Evolutionary conservation across 1,140 invertebrate species (phyloP), one percentile per base, ranked within the genome.

Genomic region (Matsumurasca onukii): DNA sequence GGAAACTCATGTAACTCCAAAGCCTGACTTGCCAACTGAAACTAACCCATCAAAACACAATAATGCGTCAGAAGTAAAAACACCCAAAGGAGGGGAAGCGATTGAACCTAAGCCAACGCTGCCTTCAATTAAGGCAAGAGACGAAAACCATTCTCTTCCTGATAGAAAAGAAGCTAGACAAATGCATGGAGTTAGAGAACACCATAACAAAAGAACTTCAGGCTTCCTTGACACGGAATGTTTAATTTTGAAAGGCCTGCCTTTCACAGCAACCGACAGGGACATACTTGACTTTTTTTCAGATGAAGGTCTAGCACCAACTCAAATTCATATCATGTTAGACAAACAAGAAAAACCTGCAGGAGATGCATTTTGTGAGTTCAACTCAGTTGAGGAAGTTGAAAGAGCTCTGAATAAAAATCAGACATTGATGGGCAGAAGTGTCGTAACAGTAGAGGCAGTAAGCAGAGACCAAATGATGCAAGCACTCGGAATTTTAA

Each of bases 361-460:
- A 0, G 93, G 94, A 0, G 89, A 94, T 72, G 93, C 91, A 39
- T 94, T 92, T 76, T 92, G 93, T 72, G 93, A 96, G 76, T 96
- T 97, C 76, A 79, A 82, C 12, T 85, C 83, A 17, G 69, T 79
- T 0, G 83, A 86, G 30, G 90, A 95, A 74, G 91, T 91, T 1
- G 79, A 85, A 12, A 80, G 82, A 65, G 93, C 92, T 0, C 71
- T 74, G 0, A 79, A 83, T 0, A 93, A 92, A 75, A 88, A 94
- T 76, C 87, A 88, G 0, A 73, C 84, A 0, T 82, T 84, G 20
- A 80, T 93, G 3, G 90, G 88, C 0, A 84, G 84, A 1, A 85
- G 86, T 62, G 79, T 84, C 0, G 81, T 95, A 0, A 83, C 82
- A 0, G 85, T 96, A 0, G 83, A 86, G 31, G 71, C 89, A 0